Conservation (phyloP, 2,113 vertebrate genomes). For the Oreochromis niloticus region DNA sequence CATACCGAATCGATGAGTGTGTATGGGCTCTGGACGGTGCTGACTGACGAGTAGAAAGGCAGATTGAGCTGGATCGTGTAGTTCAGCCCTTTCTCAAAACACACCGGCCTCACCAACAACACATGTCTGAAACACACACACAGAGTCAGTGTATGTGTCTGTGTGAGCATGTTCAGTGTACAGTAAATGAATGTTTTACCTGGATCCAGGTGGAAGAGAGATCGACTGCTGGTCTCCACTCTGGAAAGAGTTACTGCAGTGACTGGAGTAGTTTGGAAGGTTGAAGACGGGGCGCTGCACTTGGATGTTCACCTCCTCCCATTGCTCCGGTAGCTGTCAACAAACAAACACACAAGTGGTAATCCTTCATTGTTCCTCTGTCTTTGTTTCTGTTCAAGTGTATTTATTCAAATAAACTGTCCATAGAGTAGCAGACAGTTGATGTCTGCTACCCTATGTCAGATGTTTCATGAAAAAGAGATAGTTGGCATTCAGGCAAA, state of each 20-base stretch:
- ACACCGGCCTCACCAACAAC: constrained; percentile 80
- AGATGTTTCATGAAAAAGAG: background rate
- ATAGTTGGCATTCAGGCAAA: background rate
- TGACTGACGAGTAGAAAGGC: constrained; percentile 77
- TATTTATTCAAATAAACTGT: background rate
- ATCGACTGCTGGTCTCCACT: constrained; percentile 83
- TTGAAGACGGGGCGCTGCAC: constrained; percentile 78
- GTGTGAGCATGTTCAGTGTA: background rate
- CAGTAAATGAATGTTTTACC: constrained; percentile 6
- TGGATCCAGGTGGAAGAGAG: constrained; percentile 85
- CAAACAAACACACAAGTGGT: background rate
- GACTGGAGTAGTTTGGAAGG: constrained; percentile 61
- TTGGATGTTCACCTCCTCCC: constrained; percentile 84
- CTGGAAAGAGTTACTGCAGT: constrained; percentile 81
- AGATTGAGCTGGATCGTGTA: constrained; percentile 86
- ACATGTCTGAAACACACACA: constrained; percentile 75
- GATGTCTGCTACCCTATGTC: background rate
- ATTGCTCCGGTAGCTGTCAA: constrained; percentile 84
- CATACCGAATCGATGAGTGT: constrained; percentile 92
- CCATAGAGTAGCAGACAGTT: background rate
- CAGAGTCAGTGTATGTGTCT: background rate
- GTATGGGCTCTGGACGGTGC: constrained; percentile 79
- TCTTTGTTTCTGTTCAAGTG: background rate
- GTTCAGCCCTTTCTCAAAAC: constrained; percentile 89
- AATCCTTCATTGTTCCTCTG: background rate